Evolutionary conservation across 1,140 invertebrate species (phyloP).

Genomic region (Aphis craccivora): DNA sequence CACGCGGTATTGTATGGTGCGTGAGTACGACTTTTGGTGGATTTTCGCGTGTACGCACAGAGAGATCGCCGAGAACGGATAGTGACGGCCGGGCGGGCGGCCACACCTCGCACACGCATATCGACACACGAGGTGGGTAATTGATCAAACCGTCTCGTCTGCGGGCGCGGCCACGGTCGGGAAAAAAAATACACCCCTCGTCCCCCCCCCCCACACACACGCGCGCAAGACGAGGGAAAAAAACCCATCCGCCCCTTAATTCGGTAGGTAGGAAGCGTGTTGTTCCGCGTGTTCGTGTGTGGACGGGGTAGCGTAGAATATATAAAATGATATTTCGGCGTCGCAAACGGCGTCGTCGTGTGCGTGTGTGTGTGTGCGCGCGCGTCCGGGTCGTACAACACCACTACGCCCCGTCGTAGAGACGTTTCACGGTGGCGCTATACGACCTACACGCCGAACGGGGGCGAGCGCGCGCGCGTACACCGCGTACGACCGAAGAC

Average conservation of each 20-base stretch:
- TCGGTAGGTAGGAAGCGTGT: too few species aligned
- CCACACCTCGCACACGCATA: neutral
- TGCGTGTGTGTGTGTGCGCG: too few species aligned
- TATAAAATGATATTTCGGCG: too few species aligned
- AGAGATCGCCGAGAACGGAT: neutral
- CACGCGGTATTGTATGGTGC: too few species aligned
- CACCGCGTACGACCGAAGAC: neutral
- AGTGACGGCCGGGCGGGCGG: neutral
- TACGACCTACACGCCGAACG: too few species aligned
- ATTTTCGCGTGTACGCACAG: neutral
- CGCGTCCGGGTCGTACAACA: too few species aligned
- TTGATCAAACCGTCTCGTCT: slow-evolving; percentile 43
- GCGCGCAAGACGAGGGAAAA: neutral
- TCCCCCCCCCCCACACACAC: neutral
- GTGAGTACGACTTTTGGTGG: neutral
- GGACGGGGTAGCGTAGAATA: too few species aligned
- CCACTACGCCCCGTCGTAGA: too few species aligned
- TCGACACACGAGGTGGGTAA: slow-evolving; percentile 1
- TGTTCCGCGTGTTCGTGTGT: too few species aligned
- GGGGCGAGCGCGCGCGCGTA: neutral
- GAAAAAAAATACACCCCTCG: neutral
- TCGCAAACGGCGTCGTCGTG: too few species aligned
- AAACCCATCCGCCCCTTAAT: neutral
- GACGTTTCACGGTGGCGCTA: too few species aligned
- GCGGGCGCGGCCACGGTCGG: neutral